phyloP scores from a whole-genome alignment of 2,113 vertebrate genomes.

The Solenodon paradoxus region DNA sequence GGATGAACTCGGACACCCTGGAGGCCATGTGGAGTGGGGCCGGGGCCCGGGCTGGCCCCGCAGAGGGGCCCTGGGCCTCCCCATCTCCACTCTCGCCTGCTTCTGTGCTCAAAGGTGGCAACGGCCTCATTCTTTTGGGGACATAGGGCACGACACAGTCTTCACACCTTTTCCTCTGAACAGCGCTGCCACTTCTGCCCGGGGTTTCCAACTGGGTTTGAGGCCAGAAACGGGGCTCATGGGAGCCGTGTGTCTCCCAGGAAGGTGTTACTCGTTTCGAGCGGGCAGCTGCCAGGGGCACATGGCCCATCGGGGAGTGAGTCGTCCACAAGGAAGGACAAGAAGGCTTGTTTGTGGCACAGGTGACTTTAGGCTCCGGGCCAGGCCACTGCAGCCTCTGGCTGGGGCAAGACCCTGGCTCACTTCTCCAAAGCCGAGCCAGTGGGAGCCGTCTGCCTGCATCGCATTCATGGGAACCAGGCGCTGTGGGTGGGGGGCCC shows the following conservation, averaged over 20 bases:
- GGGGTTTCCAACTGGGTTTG: background rate
- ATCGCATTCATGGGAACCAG: background rate
- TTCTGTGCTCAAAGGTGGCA: slow-evolving; percentile 8
- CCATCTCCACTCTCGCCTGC: background rate
- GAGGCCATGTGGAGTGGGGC: slow-evolving; percentile 45
- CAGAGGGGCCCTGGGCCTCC: background rate
- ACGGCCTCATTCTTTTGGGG: slow-evolving; percentile 88
- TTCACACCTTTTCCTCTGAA: slow-evolving; percentile 70
- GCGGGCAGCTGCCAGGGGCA: background rate
- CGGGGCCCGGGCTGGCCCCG: background rate
- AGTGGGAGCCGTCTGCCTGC: background rate
- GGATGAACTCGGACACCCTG: slow-evolving; percentile 85
- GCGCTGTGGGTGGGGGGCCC: background rate
- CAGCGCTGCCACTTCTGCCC: accelerated
- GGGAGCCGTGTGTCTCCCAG: background rate
- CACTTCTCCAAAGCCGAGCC: background rate
- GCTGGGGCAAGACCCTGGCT: slow-evolving; percentile 23
- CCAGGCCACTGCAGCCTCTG: slow-evolving; percentile 55
- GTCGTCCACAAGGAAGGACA: background rate
- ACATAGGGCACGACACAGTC: slow-evolving; percentile 88
- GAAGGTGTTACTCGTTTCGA: background rate
- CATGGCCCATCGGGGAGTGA: background rate
- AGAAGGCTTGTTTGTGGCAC: background rate
- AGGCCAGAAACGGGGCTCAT: background rate
- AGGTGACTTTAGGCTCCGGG: background rate